Evolutionary conservation across 2,113 vertebrate genomes (phyloP), one percentile per base, ranked within the genome.

Genomic region (Vimba vimba): DNA sequence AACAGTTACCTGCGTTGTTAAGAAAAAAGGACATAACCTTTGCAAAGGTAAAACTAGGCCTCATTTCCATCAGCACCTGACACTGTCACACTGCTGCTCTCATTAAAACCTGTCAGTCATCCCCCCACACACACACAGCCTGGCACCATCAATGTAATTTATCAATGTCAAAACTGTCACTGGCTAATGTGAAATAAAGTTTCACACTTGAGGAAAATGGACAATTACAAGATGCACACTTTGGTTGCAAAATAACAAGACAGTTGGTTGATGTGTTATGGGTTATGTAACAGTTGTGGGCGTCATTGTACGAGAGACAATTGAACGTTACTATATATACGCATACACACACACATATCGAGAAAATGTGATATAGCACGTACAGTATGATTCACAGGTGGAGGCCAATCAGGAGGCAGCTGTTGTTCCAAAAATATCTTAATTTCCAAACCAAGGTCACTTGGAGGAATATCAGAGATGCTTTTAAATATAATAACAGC

Each of bases 101-200:
- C 93, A 94, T 94, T 94, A 94, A 93, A 93, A 91, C 66, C 91
- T 93, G 91, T 93, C 93, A 84, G 89, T 94, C 93, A 94, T 68
- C 87, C 86, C 74, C 69, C 75, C 15, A 52, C 50, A 17, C 75
- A 25, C 90, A 91, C 90, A 90, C 83, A 90, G 87, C 79, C 85
- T 82, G 45, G 89, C 87, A 88, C 88, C 91, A 88, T 78, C 91
- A 90, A 87, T 86, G 90, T 88, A 90, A 94, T 94, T 93, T 92
- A 92, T 93, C 93, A 93, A 86, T 87, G 93, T 93, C 93, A 94
- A 88, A 88, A 86, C 89, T 92, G 91, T 91, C 91, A 90, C 82
- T 73, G 30, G 79, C 79, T 89, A 86, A 86, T 85, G 91, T 88
- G 83, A 91, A 90, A 90, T 91, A 87, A 86, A 91, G 87, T 91